Conservation (phyloP, 2,113 vertebrate species). For the Microcebus ravelobensis region DNA sequence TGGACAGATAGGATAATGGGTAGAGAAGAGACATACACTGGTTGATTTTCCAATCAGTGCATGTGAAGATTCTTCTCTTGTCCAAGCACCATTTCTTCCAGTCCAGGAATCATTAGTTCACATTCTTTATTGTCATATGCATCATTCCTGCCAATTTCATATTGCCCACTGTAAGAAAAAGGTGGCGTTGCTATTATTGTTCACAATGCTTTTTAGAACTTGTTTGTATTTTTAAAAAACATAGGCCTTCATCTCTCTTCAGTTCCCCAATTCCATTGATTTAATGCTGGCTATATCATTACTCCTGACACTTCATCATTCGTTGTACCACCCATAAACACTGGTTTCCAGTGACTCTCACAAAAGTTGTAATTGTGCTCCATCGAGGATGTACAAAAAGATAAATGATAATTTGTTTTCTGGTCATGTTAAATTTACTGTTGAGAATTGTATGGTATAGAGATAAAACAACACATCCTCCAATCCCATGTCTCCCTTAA, state of each 20-base stretch:
- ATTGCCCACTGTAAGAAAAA: not conserved
- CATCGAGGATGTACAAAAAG: not conserved
- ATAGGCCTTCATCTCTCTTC: not conserved
- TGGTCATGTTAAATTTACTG: not conserved
- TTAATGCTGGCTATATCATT: not conserved
- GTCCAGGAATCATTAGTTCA: not conserved
- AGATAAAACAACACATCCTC: not conserved
- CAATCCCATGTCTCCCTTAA: not conserved
- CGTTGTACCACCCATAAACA: not conserved
- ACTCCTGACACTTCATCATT: not conserved
- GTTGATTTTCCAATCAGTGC: not conserved
- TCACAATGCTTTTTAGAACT: not conserved
- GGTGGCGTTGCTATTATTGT: not conserved
- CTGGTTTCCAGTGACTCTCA: not conserved
- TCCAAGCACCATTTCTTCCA: not conserved
- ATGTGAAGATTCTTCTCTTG: not conserved
- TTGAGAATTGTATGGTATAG: not conserved
- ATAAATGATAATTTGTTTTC: not conserved
- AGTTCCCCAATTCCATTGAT: not conserved
- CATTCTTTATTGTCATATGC: not conserved
- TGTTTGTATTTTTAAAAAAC: not conserved
- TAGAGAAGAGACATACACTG: not conserved
- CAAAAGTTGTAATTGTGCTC: not conserved
- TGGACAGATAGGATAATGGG: not conserved
- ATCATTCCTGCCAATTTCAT: not conserved